Evolutionary conservation across 2,113 vertebrate species (phyloP).

Genomic region (Sula dactylatra): DNA sequence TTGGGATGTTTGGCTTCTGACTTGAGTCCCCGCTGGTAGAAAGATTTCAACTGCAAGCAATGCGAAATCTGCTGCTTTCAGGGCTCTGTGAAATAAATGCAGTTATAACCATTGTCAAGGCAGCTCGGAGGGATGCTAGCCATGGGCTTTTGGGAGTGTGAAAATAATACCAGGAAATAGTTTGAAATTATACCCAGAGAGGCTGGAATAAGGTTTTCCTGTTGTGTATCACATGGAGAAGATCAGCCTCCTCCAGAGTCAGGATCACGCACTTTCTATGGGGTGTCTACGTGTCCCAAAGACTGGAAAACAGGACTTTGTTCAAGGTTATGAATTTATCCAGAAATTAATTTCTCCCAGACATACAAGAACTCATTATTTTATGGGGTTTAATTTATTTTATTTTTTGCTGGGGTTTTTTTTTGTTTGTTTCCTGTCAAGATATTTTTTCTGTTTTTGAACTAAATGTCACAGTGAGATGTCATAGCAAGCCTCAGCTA

Average conservation of each 20-base stretch:
- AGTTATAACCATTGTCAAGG: background rate
- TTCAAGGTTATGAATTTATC: background rate
- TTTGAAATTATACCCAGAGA: background rate
- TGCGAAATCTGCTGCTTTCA: background rate
- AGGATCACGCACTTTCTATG: background rate
- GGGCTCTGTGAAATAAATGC: background rate
- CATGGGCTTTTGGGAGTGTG: background rate
- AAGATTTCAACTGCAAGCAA: background rate
- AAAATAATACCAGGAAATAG: background rate
- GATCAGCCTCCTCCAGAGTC: background rate
- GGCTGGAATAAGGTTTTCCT: background rate
- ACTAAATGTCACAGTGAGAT: constrained; percentile 3
- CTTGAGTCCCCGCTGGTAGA: background rate
- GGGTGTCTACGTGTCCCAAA: background rate
- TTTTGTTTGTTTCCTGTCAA: background rate
- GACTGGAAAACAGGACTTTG: background rate
- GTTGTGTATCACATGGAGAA: background rate
- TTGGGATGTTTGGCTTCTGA: background rate
- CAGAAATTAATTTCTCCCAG: background rate
- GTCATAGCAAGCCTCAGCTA: background rate
- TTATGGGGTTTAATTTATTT: background rate
- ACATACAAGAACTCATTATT: background rate
- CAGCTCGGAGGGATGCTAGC: background rate
- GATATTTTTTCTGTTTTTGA: background rate
- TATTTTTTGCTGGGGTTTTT: background rate